Percentiles rank a stretch among this genome's conserved stretches.
phyloP scores from a whole-genome alignment of 2,888 invertebrate genomes.

The Hirtodrosophila duncani region DNA sequence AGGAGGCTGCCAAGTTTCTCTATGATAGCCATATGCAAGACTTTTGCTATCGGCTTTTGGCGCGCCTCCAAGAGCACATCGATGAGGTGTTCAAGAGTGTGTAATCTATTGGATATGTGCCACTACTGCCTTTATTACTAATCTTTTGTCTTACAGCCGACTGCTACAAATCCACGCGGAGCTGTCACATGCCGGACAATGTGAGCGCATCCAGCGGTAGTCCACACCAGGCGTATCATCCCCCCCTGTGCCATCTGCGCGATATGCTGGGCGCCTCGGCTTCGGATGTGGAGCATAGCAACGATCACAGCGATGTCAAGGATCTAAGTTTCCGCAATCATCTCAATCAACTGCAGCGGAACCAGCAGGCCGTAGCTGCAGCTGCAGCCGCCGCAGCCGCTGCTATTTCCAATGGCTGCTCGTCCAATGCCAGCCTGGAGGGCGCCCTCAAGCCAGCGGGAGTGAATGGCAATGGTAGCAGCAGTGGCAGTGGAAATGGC shows the following conservation, averaged over 20 bases:
- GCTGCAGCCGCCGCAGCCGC: slow-evolving; percentile 53
- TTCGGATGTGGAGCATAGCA: slow-evolving; percentile 77
- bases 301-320: slow-evolving; percentile 78
- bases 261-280: slow-evolving; percentile 77
- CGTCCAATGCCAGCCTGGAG: slow-evolving; percentile 36
- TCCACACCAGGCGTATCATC: slow-evolving; percentile 76
- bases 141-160: slow-evolving; percentile 62
- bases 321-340: slow-evolving; percentile 77
- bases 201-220: slow-evolving; percentile 81
- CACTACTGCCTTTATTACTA: neutral
- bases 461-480: slow-evolving; percentile 29
- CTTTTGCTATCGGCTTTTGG: slow-evolving; percentile 87
- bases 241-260: slow-evolving; percentile 78
- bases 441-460: slow-evolving; percentile 22
- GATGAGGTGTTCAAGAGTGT: slow-evolving; percentile 82
- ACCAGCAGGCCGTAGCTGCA: slow-evolving; percentile 29
- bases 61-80: slow-evolving; percentile 91
- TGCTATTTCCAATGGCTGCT: slow-evolving; percentile 39
- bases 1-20: slow-evolving; percentile 92
- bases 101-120: slow-evolving; percentile 7
- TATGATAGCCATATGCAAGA: slow-evolving; percentile 91
- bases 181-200: slow-evolving; percentile 79
- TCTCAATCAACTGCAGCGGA: slow-evolving; percentile 73
- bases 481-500: slow-evolving; percentile 5
- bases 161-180: slow-evolving; percentile 73